Conservation (phyloP, 1,140 invertebrate genomes). For the Danaus melanippus region DNA sequence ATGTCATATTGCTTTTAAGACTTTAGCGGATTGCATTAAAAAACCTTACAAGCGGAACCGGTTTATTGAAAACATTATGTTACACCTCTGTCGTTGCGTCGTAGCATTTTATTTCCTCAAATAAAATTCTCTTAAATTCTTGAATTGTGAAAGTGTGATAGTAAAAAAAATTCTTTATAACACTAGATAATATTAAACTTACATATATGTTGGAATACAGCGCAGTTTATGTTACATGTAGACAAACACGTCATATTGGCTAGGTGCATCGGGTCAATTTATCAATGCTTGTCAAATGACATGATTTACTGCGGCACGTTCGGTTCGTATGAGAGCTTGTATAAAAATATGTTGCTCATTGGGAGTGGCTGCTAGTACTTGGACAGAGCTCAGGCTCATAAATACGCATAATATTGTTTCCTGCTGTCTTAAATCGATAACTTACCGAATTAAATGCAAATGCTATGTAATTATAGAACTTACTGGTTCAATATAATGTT, state of each 20-base stretch:
- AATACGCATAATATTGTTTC: slow-evolving; percentile 1
- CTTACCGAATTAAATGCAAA: too few relatives aligned
- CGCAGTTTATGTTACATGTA: slow-evolving; percentile 12
- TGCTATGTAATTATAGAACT: too few relatives aligned
- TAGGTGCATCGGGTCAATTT: slow-evolving; percentile 36
- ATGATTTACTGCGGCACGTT: slow-evolving; percentile 32
- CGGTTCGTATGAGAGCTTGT: slow-evolving; percentile 16
- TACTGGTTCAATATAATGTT: too few relatives aligned
- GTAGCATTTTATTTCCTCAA: slow-evolving; percentile 12
- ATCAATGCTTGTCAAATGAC: slow-evolving; percentile 38
- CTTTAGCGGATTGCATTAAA: slow-evolving; percentile 11
- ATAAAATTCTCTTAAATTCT: slow-evolving; percentile 13
- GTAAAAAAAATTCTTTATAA: slow-evolving; percentile 9
- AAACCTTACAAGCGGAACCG: slow-evolving; percentile 9
- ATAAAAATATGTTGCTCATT: slow-evolving; percentile 25
- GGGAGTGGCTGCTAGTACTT: slow-evolving; percentile 23
- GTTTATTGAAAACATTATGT: slow-evolving; percentile 15
- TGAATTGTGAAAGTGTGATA: slow-evolving; percentile 13
- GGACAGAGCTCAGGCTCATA: slow-evolving; percentile 2
- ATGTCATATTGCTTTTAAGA: slow-evolving; percentile 12
- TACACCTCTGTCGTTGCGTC: slow-evolving; percentile 9
- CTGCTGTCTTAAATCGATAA: too few relatives aligned
- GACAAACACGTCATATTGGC: slow-evolving; percentile 21
- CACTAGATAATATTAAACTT: slow-evolving; percentile 3
- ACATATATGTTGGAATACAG: slow-evolving; percentile 10